A percentile compares a stretch with the other conserved stretches of the same genome.
Evolutionary conservation across 2,888 invertebrate genomes (phyloP).

Genomic region (Lasioglossum pauxillum): DNA sequence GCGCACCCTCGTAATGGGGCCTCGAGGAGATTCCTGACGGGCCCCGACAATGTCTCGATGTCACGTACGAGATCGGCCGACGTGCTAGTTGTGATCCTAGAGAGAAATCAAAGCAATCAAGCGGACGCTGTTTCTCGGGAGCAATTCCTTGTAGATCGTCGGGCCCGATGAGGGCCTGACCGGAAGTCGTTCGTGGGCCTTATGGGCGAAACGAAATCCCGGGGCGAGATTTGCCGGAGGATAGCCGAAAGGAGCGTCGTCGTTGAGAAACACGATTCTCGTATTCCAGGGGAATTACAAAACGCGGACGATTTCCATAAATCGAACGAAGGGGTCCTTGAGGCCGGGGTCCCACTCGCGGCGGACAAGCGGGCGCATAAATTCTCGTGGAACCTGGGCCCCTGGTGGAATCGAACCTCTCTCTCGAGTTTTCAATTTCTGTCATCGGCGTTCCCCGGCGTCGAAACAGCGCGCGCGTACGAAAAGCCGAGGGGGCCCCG

Average conservation of each 20-base stretch:
- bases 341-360: background rate
- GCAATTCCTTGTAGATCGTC: slow-evolving; percentile 56
- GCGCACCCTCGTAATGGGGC: slow-evolving; percentile 78
- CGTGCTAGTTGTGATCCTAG: slow-evolving; percentile 64
- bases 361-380: slow-evolving; percentile 25
- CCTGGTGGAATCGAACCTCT: slow-evolving; percentile 18
- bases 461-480: slow-evolving; percentile 45
- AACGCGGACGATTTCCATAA: slow-evolving; percentile 31
- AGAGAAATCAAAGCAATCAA: slow-evolving; percentile 65
- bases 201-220: slow-evolving; percentile 13
- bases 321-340: slow-evolving; percentile 18
- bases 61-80: slow-evolving; percentile 68
- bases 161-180: slow-evolving; percentile 41
- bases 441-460: slow-evolving; percentile 48
- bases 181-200: slow-evolving; percentile 12
- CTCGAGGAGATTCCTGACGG: slow-evolving; percentile 77
- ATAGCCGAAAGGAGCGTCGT: background rate
- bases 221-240: background rate
- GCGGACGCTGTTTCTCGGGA: background rate
- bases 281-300: slow-evolving; percentile 8
- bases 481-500: slow-evolving; percentile 55
- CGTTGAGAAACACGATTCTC: slow-evolving; percentile 5
- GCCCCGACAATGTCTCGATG: slow-evolving; percentile 70
- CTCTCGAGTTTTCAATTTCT: slow-evolving; percentile 43
- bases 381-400: slow-evolving; percentile 14